A percentile compares a stretch with the other conserved stretches of the same genome.
phyloP scores from a whole-genome alignment of 2,113 vertebrate species.

The Orthochromis indermauri region DNA sequence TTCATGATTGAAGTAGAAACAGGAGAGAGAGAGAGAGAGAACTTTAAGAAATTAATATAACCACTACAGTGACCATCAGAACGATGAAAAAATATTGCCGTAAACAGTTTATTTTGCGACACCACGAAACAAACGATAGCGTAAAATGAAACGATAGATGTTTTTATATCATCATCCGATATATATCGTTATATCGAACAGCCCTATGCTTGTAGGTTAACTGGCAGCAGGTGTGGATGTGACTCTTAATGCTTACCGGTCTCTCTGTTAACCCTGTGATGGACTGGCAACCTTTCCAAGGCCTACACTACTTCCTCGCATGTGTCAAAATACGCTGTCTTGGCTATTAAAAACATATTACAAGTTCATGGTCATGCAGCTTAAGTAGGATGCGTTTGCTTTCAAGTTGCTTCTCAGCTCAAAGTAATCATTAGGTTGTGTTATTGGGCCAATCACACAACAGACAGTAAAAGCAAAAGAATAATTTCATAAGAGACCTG shows the following conservation, averaged over 20 bases:
- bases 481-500: not conserved
- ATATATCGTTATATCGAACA: not conserved
- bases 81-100: rapidly evolving
- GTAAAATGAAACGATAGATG: rapidly evolving
- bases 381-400: not conserved
- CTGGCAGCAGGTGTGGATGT: not conserved
- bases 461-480: not conserved
- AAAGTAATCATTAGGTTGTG: not conserved
- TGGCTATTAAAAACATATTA: not conserved
- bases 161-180: not conserved
- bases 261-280: not conserved
- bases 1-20: no score
- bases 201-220: not conserved
- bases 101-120: rapidly evolving
- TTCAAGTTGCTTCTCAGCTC: not conserved
- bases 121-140: not conserved
- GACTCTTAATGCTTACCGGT: not conserved
- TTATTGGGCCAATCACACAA: not conserved
- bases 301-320: rapidly evolving
- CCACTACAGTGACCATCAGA: not conserved
- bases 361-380: not conserved
- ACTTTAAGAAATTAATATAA: rapidly evolving
- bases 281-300: not conserved
- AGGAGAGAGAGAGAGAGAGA: not conserved
- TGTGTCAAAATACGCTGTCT: rapidly evolving